Evolutionary conservation across 2,113 vertebrate species (phyloP).

Genomic region (Chloebia gouldiae): DNA sequence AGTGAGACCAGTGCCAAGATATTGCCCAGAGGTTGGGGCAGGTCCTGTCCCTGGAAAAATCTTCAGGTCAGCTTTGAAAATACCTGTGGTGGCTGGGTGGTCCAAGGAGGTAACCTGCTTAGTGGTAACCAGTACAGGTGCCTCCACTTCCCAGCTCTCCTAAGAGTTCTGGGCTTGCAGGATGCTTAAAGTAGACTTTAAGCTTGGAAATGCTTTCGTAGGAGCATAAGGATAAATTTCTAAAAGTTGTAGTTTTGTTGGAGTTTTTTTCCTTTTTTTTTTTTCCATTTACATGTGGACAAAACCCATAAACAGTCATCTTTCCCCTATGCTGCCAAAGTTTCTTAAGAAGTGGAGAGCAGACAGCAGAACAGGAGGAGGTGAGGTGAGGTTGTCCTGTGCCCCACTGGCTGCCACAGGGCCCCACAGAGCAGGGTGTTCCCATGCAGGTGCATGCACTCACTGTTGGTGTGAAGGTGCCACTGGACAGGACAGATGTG

Average conservation of each 20-base stretch:
- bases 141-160: neutral
- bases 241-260: neutral
- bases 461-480: neutral
- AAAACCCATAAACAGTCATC: neutral
- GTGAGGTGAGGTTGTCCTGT: neutral
- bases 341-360: neutral
- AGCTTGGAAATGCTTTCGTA: neutral
- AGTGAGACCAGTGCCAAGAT: neutral
- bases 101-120: neutral
- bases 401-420: rapidly evolving
- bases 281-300: neutral
- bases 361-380: neutral
- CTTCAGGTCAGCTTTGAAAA: neutral
- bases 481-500: neutral
- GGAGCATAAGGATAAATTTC: neutral
- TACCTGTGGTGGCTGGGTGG: rapidly evolving
- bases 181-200: neutral
- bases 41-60: neutral
- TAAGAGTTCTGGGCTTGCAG: rapidly evolving
- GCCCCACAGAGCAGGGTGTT: neutral
- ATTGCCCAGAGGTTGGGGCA: neutral
- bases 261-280: rapidly evolving
- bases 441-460: neutral
- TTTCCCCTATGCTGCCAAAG: rapidly evolving
- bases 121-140: neutral